Conservation (phyloP, 2,888 invertebrate species). For the Molanna angustata region DNA sequence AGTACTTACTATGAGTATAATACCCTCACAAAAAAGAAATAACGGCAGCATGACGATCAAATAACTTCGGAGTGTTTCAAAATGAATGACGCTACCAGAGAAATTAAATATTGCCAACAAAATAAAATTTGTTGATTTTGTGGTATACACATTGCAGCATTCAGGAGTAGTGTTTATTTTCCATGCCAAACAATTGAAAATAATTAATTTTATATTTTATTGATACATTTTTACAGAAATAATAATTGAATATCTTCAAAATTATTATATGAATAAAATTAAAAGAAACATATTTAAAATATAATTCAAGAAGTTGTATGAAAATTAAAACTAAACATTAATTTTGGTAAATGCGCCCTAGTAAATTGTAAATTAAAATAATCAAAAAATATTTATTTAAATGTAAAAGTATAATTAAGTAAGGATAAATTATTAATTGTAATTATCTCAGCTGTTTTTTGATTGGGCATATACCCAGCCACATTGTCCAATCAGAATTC, state of each 20-base stretch:
- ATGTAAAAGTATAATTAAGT: slow-evolving; percentile 1
- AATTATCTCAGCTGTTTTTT: slow-evolving; percentile 52
- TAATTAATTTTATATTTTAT: too few relatives aligned
- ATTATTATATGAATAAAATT: not conserved
- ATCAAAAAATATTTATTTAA: slow-evolving; percentile 10
- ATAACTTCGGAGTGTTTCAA: not conserved
- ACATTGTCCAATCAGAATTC: slow-evolving; percentile 65
- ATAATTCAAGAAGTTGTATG: not conserved
- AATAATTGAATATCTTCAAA: not conserved
- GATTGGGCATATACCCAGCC: slow-evolving; percentile 73
- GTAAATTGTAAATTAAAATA: not conserved
- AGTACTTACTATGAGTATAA: too few relatives aligned
- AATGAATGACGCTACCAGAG: too few relatives aligned
- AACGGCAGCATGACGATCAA: not conserved
- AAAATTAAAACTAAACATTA: not conserved
- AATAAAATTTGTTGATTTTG: too few relatives aligned
- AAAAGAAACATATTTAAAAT: not conserved
- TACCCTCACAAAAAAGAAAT: too few relatives aligned
- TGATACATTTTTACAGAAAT: not conserved
- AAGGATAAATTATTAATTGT: not conserved
- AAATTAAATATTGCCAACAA: too few relatives aligned
- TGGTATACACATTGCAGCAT: too few relatives aligned
- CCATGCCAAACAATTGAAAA: too few relatives aligned
- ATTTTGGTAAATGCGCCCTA: not conserved
- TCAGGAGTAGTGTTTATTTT: too few relatives aligned